Base-by-base conservation (phyloP, 2,797 vertebrate genomes). In the Sebastes miniatus region DNA sequence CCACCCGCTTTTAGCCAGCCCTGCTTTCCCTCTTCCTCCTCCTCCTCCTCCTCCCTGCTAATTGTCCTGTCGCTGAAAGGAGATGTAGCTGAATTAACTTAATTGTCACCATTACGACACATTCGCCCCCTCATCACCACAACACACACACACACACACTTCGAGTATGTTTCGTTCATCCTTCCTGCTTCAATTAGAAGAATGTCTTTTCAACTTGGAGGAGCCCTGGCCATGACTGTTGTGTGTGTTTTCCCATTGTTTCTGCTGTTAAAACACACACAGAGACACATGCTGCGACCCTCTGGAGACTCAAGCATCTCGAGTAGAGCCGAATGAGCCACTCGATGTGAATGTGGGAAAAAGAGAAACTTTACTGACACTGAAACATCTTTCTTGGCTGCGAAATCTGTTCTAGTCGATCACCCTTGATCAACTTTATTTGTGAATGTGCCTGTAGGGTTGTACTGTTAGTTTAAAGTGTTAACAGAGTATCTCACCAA, bases 131-230 rank as follows among this genome's bases (percentile, higher is more conserved):
- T 72, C 76, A 58, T 47, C 78, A 43, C 31, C 70, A 31, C 56
- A 65, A 71, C 31, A 31, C 8, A 32, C 31, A 32, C 31, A 73
- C 77, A 71, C 59, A 69, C 77, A 72, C 63, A 77, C 64, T 54
- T 76, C 0, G 2, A 83, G 64, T 47, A 62, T 52, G 62, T 85
- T 81, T 69, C 67, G 62, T 73, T 73, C 73, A 80, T 85, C 66
- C 72, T 65, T 88, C 77, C 84, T 79, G 76, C 83, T 73, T 74
- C 69, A 67, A 36, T 52, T 32, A 14, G 61, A 79, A 52, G 74
- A 92, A 89, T 66, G 78, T 83, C 68, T 89, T 89, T 90, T 90
- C 82, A 89, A 75, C 64, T 76, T 91, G 79, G 73, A 88, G 77
- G 83, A 83, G 80, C 65, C 32, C 83, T 87, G 80, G 76, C 75